phyloP scores from a whole-genome alignment of 2,888 invertebrate species.

The Zaprionus bogoriensis region DNA sequence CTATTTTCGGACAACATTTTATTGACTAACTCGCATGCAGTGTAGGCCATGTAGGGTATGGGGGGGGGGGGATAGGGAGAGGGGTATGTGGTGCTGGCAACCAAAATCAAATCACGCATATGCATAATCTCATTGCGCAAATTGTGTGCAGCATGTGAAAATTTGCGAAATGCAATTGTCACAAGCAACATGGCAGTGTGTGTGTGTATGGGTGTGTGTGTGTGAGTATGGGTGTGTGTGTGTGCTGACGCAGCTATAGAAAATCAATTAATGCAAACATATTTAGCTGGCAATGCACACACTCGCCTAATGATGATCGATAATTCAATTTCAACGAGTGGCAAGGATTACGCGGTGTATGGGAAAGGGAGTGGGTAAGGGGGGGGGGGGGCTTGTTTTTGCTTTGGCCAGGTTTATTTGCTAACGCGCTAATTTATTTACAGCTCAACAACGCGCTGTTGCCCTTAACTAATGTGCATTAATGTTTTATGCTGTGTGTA shows the following conservation, averaged over 20 bases:
- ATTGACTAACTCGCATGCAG: slow-evolving; percentile 28
- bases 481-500: slow-evolving; percentile 54
- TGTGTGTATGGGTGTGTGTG: neutral
- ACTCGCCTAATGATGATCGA: slow-evolving; percentile 57
- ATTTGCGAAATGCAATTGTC: slow-evolving; percentile 42
- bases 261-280: slow-evolving; percentile 66
- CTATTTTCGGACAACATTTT: slow-evolving; percentile 14
- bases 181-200: neutral
- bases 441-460: neutral
- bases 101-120: slow-evolving; percentile 40
- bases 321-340: slow-evolving; percentile 48
- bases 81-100: neutral
- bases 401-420: slow-evolving; percentile 11
- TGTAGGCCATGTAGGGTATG: too few relatives aligned
- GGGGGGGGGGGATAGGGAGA: neutral
- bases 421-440: slow-evolving; percentile 24
- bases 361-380: neutral
- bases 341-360: too few relatives aligned
- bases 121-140: slow-evolving; percentile 56
- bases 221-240: neutral
- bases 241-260: slow-evolving; percentile 24
- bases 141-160: slow-evolving; percentile 35
- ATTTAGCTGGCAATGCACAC: too few relatives aligned
- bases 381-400: neutral
- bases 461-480: slow-evolving; percentile 30